A percentile compares a stretch with the other conserved stretches of the same genome.
phyloP scores from a whole-genome alignment of 2,797 vertebrate species.

The Etheostoma nigrum region DNA sequence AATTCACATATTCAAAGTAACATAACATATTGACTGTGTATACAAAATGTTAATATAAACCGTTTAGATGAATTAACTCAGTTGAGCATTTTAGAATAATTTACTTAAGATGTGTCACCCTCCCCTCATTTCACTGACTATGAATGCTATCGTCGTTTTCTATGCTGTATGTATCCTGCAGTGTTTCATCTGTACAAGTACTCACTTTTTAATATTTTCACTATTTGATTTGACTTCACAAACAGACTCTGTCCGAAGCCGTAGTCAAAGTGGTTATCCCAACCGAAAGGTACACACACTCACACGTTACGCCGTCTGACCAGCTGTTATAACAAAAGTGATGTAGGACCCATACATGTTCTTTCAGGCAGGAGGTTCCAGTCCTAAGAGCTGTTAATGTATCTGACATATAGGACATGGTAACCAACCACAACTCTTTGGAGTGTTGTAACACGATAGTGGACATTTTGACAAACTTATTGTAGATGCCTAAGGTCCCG shows the following conservation, averaged over 20 bases:
- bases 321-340: constrained; percentile 72
- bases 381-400: constrained; percentile 41
- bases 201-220: constrained; percentile 85
- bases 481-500: constrained; percentile 20
- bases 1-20: constrained; percentile 18
- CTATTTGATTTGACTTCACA: constrained; percentile 88
- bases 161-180: constrained; percentile 83
- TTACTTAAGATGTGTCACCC: constrained; percentile 52
- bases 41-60: constrained; percentile 1
- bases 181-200: constrained; percentile 84
- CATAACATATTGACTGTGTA: constrained; percentile 24
- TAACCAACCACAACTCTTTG: constrained; percentile 1
- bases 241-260: constrained; percentile 91
- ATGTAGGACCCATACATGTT: constrained; percentile 55
- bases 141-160: constrained; percentile 68
- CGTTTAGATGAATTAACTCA: not conserved
- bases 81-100: constrained; percentile 13
- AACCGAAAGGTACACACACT: constrained; percentile 89
- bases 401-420: constrained; percentile 10
- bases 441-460: constrained; percentile 11
- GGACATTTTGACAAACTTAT: constrained; percentile 28
- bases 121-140: constrained; percentile 48
- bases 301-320: constrained; percentile 81
- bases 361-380: constrained; percentile 49
- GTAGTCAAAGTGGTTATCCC: constrained; percentile 92